phyloP scores from a whole-genome alignment of 2,888 invertebrate genomes.

The Bellardia bayeri region DNA sequence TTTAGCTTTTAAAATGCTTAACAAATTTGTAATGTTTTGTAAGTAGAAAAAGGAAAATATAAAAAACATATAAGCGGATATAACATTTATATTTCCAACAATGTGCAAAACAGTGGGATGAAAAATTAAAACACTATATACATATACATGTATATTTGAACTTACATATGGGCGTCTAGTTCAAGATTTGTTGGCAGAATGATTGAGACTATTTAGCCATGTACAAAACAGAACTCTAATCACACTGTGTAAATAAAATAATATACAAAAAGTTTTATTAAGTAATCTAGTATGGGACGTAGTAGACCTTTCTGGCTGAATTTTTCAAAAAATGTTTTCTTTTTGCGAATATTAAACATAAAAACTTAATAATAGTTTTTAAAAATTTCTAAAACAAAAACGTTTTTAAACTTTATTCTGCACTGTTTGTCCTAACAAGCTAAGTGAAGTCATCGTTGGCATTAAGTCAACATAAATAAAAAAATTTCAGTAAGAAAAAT shows the following conservation, averaged over 20 bases:
- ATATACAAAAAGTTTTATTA: no score
- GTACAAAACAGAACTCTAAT: no score
- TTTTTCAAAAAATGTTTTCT: no score
- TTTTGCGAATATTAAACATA: no score
- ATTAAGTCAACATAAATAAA: conserved; percentile 17
- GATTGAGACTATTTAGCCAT: no score
- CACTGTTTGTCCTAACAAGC: not conserved
- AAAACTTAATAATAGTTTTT: not conserved
- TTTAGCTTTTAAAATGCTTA: conserved; percentile 19
- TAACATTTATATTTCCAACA: not conserved
- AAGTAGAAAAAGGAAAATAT: not conserved
- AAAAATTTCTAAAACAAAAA: not conserved
- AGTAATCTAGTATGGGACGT: no score
- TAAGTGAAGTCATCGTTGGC: not conserved
- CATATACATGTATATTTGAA: no score
- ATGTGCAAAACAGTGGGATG: not conserved
- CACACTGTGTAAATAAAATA: no score
- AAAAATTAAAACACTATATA: not conserved
- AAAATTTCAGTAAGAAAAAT: not conserved
- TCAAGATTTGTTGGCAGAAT: no score
- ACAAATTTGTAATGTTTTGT: conserved; percentile 15
- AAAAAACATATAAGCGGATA: not conserved
- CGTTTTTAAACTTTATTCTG: not conserved
- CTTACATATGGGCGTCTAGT: no score
- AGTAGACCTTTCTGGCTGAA: no score